Evolutionary conservation across 2,888 invertebrate genomes (phyloP).

Genomic region (Scaptomyza tumidula): DNA sequence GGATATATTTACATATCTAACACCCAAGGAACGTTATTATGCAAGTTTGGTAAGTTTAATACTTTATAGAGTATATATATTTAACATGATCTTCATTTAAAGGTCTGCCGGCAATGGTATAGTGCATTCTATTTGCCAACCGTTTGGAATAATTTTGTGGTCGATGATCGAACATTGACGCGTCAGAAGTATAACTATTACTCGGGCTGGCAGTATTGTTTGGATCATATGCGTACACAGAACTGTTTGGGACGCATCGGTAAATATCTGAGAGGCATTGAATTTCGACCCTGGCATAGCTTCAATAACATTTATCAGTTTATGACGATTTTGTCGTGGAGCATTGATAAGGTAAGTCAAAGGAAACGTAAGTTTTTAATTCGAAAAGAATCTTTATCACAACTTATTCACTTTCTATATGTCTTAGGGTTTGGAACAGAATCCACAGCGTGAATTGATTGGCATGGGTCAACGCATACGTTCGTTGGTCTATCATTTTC

Average conservation of each 20-base stretch:
- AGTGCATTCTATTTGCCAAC: constrained; percentile 89
- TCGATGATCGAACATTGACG: constrained; percentile 90
- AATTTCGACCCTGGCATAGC: constrained; percentile 90
- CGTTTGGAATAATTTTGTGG: constrained; percentile 90
- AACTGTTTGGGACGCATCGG: constrained; percentile 89
- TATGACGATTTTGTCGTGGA: constrained; percentile 92
- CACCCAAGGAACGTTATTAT: constrained; percentile 89
- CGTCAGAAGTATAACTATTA: constrained; percentile 91
- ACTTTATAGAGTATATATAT: neutral
- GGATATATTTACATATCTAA: constrained; percentile 89
- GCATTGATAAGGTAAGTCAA: constrained; percentile 86
- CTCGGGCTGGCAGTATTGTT: constrained; percentile 89
- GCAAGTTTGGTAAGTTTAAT: constrained; percentile 88
- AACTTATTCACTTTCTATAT: too few species aligned
- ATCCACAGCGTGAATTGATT: constrained; percentile 71
- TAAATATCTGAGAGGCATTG: constrained; percentile 87
- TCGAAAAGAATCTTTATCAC: too few species aligned
- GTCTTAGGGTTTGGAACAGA: constrained; percentile 53
- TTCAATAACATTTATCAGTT: constrained; percentile 94
- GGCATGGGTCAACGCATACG: constrained; percentile 87
- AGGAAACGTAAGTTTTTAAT: neutral
- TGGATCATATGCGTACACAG: constrained; percentile 91
- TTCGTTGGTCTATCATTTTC: constrained; percentile 89
- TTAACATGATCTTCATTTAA: too few species aligned
- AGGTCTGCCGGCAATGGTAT: constrained; percentile 87